Evolutionary conservation across 2,888 invertebrate species (phyloP), one percentile per base, ranked within the genome.

Genomic region (Rotaria magnacalcarata): DNA sequence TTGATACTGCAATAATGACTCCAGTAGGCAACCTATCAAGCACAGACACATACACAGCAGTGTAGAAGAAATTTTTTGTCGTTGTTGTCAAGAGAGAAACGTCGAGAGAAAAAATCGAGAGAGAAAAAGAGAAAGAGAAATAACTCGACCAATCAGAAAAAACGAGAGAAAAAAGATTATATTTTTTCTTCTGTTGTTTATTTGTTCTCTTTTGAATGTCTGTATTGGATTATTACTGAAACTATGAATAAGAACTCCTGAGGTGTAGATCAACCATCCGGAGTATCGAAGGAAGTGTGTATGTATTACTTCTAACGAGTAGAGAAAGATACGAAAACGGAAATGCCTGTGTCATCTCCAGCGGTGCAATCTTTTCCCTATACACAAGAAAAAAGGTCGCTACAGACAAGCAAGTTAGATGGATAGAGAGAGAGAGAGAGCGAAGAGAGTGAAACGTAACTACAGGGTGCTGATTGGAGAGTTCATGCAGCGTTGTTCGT

Each of bases 1-100:
- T 67, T 67, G 67, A 67, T 67, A 67, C 67, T 67, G 67, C 67
- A 67, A 67, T 67, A 67, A 67, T 67, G 67, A 67, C 67, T 67
- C 67, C 67, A 67, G 67, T 67, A 67, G 67, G 67, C 67, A 67
- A 67, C 67, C 67, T 67, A 67, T 67, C 67, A 67, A 67, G 67
- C 67, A 67, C 67, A 67, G 67, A 67, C 67, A 67, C 67, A 67
- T 34, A 67, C 67, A 67, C 67, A 67, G 67, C 67, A 67, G 67
- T 67, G 67, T 67, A 67, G 67, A 34, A 27, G 67, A 67, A 34
- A 7, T 67, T 67, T 67, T 67, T 67, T 67, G 67, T 67, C 67
- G 67, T 67, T 14, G 67, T 67, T 67, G 34, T 67, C 34, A 41
- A 34, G 34, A 16, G 19, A 67, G 34, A 19, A 16, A 41, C 1